Evolutionary conservation across 2,888 invertebrate genomes (phyloP).

Genomic region (Acleris holmiana): DNA sequence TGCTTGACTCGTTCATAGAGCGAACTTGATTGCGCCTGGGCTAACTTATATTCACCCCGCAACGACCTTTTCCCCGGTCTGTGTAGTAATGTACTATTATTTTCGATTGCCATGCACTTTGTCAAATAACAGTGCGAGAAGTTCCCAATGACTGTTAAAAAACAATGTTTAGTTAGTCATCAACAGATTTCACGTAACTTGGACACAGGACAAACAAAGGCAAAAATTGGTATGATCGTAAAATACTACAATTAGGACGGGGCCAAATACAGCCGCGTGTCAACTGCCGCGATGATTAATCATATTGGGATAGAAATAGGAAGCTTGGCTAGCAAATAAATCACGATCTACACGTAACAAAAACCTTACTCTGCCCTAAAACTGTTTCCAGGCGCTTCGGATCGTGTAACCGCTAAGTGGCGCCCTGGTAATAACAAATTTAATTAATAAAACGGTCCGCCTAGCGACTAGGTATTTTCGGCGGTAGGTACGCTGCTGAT

Average conservation of each 20-base stretch:
- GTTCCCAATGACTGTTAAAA: background rate
- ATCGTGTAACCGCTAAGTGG: background rate
- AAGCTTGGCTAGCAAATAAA: slow-evolving; percentile 1
- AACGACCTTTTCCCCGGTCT: too few relatives aligned
- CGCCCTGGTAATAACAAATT: background rate
- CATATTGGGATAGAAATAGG: slow-evolving; percentile 1
- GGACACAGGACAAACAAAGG: slow-evolving; percentile 6
- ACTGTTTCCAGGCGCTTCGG: background rate
- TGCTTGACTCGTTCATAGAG: too few relatives aligned
- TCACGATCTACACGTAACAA: background rate
- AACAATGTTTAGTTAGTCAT: background rate
- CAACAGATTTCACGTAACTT: background rate
- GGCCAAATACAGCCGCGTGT: slow-evolving; percentile 6
- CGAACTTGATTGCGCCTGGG: too few relatives aligned
- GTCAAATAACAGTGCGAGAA: background rate
- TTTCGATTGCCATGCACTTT: background rate
- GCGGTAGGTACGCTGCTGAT: slow-evolving; percentile 50
- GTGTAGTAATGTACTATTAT: too few relatives aligned
- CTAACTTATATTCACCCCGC: too few relatives aligned
- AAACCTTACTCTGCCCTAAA: background rate
- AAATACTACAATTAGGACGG: slow-evolving; percentile 19
- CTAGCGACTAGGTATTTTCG: slow-evolving; percentile 36
- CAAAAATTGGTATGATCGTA: slow-evolving; percentile 24
- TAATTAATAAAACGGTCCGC: slow-evolving; percentile 22
- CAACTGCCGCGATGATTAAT: slow-evolving; percentile 20